A percentile compares a stretch with the other conserved stretches of the same genome.
Evolutionary conservation across 2,888 invertebrate genomes (phyloP).

Genomic region (Hemicrepidius hirtus): DNA sequence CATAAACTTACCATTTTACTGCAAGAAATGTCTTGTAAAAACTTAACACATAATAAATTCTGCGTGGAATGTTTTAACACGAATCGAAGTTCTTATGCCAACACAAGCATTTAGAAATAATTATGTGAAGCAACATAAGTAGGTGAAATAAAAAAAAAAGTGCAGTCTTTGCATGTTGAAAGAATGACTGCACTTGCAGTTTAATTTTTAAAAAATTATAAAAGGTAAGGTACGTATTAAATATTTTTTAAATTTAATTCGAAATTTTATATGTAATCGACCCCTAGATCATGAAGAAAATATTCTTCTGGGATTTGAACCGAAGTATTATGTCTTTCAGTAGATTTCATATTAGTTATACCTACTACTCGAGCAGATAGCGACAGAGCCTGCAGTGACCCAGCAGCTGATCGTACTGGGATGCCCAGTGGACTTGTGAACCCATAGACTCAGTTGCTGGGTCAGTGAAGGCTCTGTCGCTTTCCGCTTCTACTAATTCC

Average conservation of each 20-base stretch:
- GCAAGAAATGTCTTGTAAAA: not conserved
- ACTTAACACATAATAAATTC: not conserved
- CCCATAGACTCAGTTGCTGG: no score
- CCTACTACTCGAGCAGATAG: no score
- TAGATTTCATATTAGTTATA: no score
- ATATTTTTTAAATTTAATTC: not conserved
- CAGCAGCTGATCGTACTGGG: no score
- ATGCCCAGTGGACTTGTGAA: no score
- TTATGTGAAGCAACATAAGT: slow-evolving; percentile 18
- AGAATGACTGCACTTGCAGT: not conserved
- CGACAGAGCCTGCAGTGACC: no score
- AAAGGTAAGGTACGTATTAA: not conserved
- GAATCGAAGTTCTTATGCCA: slow-evolving; percentile 3
- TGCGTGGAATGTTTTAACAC: slow-evolving; percentile 11
- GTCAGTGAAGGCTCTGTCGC: no score
- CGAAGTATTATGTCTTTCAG: no score
- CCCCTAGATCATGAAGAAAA: no score
- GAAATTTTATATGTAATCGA: not conserved
- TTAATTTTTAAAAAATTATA: not conserved
- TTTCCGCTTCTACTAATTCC: no score
- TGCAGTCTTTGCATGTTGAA: slow-evolving; percentile 1
- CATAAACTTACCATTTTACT: slow-evolving; percentile 7
- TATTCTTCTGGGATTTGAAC: no score
- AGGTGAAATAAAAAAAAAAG: slow-evolving; percentile 1
- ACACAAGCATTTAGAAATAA: slow-evolving; percentile 6